Base-by-base conservation (phyloP, 2,797 vertebrate genomes). In the Scarus forsteni region DNA sequence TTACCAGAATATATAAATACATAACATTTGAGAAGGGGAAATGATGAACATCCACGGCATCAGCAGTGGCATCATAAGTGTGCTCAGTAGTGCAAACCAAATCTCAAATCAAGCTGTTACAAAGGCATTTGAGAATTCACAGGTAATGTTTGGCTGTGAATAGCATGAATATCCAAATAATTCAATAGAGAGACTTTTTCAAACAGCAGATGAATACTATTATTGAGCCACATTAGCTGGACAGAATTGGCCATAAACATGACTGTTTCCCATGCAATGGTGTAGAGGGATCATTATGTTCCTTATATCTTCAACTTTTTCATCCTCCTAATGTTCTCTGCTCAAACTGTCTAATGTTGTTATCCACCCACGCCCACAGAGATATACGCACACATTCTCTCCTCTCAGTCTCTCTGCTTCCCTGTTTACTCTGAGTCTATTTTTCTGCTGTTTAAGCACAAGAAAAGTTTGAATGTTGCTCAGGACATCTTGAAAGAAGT, bases 401-500 rank as follows among this genome's bases (percentile, higher is more conserved):
- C 51, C 55, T 76, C 56, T 11, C 7, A 65, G 34, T 49, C 62
- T 55, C 50, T 50, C 35, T 62, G 39, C 35, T 65, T 19, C 35
- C 40, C 56, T 85, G 60, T 80, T 85, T 79, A 68, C 62, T 70
- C 58, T 1, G 45, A 64, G 19, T 63, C 8, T 52, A 74, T 66
- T 66, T 58, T 54, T 16, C 62, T 79, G 77, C 70, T 73, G 35
- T 42, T 59, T 62, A 59, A 66, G 52, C 69, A 79, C 45, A 60
- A 58, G 68, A 61, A 71, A 78, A 71, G 45, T 75, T 39, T 70
- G 48, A 51, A 61, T 75, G 61, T 83, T 40, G 60, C 67, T 76
- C 12, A 49, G 53, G 63, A 81, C 63, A 51, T 79, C 46, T 67
- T 75, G 14, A 80, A 77, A 72, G 59, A 72, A 72, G 71, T 58